These are phyloP conservation scores for Drosophila setifemur DNA, from an alignment of 1,140 invertebrate genomes.

Conservation along the genomic window DNA sequence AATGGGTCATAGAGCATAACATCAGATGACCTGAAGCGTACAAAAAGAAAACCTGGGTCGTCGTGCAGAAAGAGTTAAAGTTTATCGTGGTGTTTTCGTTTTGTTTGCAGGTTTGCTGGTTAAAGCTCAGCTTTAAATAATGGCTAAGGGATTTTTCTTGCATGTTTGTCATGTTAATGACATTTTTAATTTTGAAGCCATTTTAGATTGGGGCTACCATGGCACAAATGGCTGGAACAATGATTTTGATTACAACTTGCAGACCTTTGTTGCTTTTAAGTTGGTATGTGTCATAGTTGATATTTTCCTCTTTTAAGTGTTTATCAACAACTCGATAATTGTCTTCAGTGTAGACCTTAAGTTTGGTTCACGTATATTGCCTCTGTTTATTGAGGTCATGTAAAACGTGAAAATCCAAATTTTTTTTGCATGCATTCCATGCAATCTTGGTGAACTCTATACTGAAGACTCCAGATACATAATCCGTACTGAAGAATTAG, in stretches of 20 bases:
- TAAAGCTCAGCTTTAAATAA: neutral
- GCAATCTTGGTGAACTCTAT: too few relatives aligned
- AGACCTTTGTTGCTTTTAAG: neutral
- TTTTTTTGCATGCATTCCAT: too few relatives aligned
- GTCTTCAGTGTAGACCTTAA: neutral
- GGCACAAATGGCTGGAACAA: neutral
- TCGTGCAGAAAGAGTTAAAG: too few relatives aligned
- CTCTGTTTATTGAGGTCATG: neutral
- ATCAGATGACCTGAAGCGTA: too few relatives aligned
- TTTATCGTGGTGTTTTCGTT: too few relatives aligned
- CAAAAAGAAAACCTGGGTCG: too few relatives aligned
- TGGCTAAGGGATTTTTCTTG: neutral
- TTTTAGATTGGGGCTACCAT: neutral
- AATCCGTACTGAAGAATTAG: too few relatives aligned
- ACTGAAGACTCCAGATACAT: too few relatives aligned
- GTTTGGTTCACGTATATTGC: neutral
- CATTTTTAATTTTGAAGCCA: neutral
- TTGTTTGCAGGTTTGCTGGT: too few relatives aligned
- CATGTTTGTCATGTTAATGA: neutral
- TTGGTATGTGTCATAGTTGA: neutral
- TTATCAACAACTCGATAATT: neutral
- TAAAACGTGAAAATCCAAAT: too few relatives aligned
- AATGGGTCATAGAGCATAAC: too few relatives aligned
- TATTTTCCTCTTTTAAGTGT: neutral
- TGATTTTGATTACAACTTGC: neutral